These are phyloP conservation scores for Danionella cerebrum DNA, from an alignment of 2,113 vertebrate genomes.

Conservation along the genomic window DNA sequence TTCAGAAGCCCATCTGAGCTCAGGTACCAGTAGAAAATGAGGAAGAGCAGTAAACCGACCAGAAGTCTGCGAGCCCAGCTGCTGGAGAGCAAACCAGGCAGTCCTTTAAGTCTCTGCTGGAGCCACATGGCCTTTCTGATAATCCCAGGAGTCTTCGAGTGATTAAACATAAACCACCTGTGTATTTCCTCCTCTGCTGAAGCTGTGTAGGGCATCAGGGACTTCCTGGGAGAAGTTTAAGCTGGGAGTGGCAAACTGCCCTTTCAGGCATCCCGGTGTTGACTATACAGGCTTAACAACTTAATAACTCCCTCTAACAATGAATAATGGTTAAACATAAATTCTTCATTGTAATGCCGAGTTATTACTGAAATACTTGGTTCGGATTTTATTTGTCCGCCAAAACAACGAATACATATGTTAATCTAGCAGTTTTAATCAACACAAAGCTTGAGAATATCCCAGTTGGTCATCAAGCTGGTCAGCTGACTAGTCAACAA, in stretches of 20 bases:
- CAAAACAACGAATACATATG: too few relatives aligned
- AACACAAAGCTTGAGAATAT: not conserved
- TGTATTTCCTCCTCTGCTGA: not conserved
- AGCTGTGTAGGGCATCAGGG: not conserved
- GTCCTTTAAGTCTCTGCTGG: slow-evolving; percentile 86
- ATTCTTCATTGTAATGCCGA: too few relatives aligned
- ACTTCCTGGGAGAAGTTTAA: slow-evolving; percentile 5
- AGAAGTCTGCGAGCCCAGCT: slow-evolving; percentile 86
- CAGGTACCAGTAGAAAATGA: slow-evolving; percentile 81
- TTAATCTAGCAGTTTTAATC: too few relatives aligned
- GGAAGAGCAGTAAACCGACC: slow-evolving; percentile 69
- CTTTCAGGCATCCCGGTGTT: not conserved
- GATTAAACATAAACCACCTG: not conserved
- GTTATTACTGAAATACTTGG: not conserved
- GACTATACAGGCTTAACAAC: not conserved
- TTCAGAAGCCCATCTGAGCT: slow-evolving; percentile 63
- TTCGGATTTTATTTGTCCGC: not conserved
- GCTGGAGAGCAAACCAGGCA: slow-evolving; percentile 89
- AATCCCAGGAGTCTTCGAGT: not conserved
- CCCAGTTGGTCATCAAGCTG: not conserved
- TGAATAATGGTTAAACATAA: too few relatives aligned
- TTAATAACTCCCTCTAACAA: not conserved
- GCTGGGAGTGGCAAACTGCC: slow-evolving; percentile 1
- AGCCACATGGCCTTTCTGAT: slow-evolving; percentile 73
- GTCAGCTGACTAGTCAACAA: slow-evolving; percentile 21